Percentiles rank a stretch among this genome's conserved stretches.
These are phyloP conservation scores for Sinonovacula constricta DNA, from an alignment of 1,140 invertebrate genomes.

Conservation along the genomic window DNA sequence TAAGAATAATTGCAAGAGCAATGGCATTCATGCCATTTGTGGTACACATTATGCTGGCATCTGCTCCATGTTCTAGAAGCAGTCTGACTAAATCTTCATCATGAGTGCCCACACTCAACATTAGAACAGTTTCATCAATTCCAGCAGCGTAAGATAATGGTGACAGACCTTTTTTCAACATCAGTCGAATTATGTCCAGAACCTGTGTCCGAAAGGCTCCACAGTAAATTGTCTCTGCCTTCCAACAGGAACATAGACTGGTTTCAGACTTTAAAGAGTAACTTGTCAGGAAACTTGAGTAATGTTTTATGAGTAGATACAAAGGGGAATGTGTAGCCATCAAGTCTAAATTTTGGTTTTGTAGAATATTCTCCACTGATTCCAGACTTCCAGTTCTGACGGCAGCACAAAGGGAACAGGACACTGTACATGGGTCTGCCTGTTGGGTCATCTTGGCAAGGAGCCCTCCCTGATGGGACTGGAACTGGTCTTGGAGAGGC, in stretches of 20 bases:
- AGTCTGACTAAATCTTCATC: constrained; percentile 36
- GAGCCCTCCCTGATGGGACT: too few species aligned
- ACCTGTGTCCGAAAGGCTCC: not conserved
- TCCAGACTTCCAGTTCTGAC: too few species aligned
- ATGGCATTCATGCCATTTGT: constrained; percentile 56
- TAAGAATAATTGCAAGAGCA: constrained; percentile 55
- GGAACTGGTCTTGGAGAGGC: too few species aligned
- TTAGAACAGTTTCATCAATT: constrained; percentile 46
- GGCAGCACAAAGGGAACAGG: too few species aligned
- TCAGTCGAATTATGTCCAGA: constrained; percentile 13
- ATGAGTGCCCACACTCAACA: constrained; percentile 52
- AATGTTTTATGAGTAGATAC: constrained; percentile 12
- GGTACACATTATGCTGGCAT: constrained; percentile 31
- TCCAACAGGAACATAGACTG: constrained; percentile 18
- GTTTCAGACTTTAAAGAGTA: constrained; percentile 1
- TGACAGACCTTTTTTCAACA: constrained; percentile 11
- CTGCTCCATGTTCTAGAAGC: constrained; percentile 54
- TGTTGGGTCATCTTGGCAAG: too few species aligned
- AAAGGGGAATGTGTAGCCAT: constrained; percentile 17
- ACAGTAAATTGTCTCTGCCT: not conserved
- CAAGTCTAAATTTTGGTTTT: too few species aligned
- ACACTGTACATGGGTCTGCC: too few species aligned
- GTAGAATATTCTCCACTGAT: too few species aligned
- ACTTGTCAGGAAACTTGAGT: constrained; percentile 8
- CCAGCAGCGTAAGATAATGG: constrained; percentile 4